Percentiles rank a stretch among this genome's conserved stretches.
These are phyloP conservation scores for Cinclus cinclus DNA, from an alignment of 2,113 vertebrate genomes.

Conservation along the genomic window DNA sequence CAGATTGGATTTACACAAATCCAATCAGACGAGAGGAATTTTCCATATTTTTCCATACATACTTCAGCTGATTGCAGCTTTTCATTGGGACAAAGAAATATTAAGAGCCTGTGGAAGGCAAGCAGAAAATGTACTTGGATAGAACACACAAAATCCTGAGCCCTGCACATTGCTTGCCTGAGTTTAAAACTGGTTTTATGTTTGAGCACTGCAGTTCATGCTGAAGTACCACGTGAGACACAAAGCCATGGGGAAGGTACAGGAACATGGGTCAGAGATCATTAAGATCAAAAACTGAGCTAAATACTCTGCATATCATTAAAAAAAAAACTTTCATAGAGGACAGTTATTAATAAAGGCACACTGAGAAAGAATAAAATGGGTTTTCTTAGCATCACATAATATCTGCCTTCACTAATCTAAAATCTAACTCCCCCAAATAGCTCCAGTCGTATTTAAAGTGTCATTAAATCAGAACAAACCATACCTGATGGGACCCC, in stretches of 20 bases:
- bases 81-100: constrained; percentile 13
- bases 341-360: not conserved
- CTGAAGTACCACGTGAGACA: not conserved
- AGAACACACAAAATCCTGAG: not conserved
- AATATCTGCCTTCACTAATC: not conserved
- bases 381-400: too few species aligned
- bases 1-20: not conserved
- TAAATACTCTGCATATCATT: not conserved
- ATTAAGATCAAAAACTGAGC: not conserved
- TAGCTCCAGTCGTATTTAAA: not conserved
- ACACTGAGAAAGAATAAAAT: not conserved
- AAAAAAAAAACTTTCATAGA: not conserved
- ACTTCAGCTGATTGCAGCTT: not conserved
- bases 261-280: not conserved
- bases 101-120: not conserved
- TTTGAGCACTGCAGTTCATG: not conserved
- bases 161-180: not conserved
- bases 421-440: not conserved
- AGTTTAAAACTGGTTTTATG: not conserved
- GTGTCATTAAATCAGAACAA: not conserved
- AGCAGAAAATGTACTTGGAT: not conserved
- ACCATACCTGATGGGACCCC: constrained; percentile 72
- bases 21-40: not conserved
- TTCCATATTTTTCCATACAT: not conserved
- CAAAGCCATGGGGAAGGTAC: not conserved